Evolutionary conservation across 1,140 invertebrate species (phyloP).

Genomic region (Aphelenchoides avenae): DNA sequence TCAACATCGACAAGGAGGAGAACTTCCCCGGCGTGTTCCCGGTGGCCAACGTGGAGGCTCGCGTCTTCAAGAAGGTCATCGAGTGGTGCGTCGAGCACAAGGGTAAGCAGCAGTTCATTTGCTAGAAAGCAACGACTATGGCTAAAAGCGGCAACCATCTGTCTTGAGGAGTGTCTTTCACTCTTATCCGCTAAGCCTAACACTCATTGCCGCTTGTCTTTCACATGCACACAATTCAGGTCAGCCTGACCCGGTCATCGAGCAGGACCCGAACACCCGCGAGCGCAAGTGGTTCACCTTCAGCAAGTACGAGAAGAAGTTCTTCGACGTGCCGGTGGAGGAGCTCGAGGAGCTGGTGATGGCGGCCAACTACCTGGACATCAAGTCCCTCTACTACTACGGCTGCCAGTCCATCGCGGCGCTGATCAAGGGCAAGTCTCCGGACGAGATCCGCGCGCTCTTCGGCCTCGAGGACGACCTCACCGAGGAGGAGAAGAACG

Average conservation of each 20-base stretch:
- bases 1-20: too few species aligned
- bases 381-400: constrained; percentile 35
- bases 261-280: constrained; percentile 22
- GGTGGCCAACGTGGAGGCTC: too few species aligned
- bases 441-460: constrained; percentile 37
- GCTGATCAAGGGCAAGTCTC: constrained; percentile 28
- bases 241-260: constrained; percentile 17
- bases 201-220: too few species aligned
- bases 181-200: too few species aligned
- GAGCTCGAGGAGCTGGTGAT: constrained; percentile 19
- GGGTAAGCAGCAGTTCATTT: too few species aligned
- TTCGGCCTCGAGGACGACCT: constrained; percentile 35
- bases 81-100: too few species aligned
- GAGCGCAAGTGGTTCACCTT: constrained; percentile 34
- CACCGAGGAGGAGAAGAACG: constrained; percentile 37
- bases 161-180: too few species aligned
- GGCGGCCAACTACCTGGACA: constrained; percentile 29
- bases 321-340: constrained; percentile 33
- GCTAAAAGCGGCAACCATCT: too few species aligned
- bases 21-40: too few species aligned
- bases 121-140: too few species aligned
- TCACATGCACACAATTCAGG: too few species aligned
- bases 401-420: constrained; percentile 29
- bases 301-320: constrained; percentile 23
- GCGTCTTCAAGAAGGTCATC: too few species aligned